These are phyloP conservation scores for Stichopus horrens DNA, from an alignment of 53 echinoderm and acorn worm species.

Conservation along the genomic window DNA sequence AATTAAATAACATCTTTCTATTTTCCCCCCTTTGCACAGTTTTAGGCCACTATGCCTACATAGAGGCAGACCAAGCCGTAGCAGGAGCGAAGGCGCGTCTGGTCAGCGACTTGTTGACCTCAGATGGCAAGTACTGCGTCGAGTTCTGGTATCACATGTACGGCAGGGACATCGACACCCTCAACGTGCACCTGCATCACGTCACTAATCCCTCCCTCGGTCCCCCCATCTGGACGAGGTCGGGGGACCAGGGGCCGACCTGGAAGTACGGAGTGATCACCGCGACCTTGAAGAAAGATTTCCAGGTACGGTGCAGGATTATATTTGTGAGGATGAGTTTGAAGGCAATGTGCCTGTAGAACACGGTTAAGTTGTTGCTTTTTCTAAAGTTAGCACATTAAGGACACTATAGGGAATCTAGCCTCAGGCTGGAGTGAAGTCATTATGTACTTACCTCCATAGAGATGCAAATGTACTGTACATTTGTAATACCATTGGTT, in stretches of 20 bases:
- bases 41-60: conserved; percentile 56
- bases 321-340: not conserved
- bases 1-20: too few species aligned
- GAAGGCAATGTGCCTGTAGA: too few species aligned
- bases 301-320: conserved; percentile 41
- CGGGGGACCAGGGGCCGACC: conserved; percentile 58
- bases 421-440: too few species aligned
- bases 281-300: conserved; percentile 36
- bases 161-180: conserved; percentile 60
- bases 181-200: conserved; percentile 60
- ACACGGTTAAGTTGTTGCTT: too few species aligned
- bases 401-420: too few species aligned
- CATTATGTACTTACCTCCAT: too few species aligned
- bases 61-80: conserved; percentile 50
- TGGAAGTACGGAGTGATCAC: conserved; percentile 71
- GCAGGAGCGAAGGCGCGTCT: conserved; percentile 61
- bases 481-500: too few species aligned
- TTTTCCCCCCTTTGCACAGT: not conserved
- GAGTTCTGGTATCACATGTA: conserved; percentile 86
- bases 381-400: too few species aligned
- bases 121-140: conserved; percentile 52
- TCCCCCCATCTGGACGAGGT: conserved; percentile 49
- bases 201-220: not conserved
- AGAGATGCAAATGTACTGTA: too few species aligned
- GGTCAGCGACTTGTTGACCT: conserved; percentile 50